These are phyloP conservation scores for Bombus superbus DNA, from an alignment of 1,140 invertebrate species.

Conservation along the genomic window DNA sequence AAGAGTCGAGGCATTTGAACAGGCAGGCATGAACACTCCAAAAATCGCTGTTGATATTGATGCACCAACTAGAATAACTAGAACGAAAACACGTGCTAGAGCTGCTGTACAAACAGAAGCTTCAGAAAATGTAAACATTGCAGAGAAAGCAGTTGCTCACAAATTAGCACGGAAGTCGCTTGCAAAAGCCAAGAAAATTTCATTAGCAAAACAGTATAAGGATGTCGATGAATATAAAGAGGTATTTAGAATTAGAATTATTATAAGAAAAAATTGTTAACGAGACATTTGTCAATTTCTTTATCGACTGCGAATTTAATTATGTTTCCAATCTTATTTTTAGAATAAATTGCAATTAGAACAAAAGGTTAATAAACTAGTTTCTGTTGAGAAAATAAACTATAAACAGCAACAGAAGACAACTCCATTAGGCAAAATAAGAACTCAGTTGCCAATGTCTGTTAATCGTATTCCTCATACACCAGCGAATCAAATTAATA, in stretches of 20 bases:
- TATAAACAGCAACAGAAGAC: conserved; percentile 60
- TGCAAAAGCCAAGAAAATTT: conserved; percentile 76
- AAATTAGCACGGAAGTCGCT: conserved; percentile 76
- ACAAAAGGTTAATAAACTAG: conserved; percentile 53
- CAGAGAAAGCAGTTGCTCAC: conserved; percentile 57
- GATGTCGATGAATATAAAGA: conserved; percentile 73
- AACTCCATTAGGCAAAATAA: conserved; percentile 75
- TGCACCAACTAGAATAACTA: conserved; percentile 73
- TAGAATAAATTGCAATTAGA: conserved; percentile 60
- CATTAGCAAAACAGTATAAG: conserved; percentile 70
- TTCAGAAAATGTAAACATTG: not conserved
- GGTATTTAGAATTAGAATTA: conserved; percentile 43
- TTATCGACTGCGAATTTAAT: not conserved
- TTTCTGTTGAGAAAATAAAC: conserved; percentile 57
- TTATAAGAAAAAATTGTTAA: conserved; percentile 1
- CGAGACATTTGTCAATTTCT: conserved; percentile 9
- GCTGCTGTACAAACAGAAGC: conserved; percentile 64
- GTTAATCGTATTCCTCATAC: conserved; percentile 71
- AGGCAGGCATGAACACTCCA: conserved; percentile 74
- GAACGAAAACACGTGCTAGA: conserved; percentile 80
- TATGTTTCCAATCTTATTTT: not conserved
- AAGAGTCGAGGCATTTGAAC: conserved; percentile 86
- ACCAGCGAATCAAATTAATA: conserved; percentile 57
- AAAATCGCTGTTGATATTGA: conserved; percentile 57
- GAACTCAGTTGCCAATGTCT: conserved; percentile 71